These are phyloP conservation scores for Verasper variegatus DNA, from an alignment of 2,113 vertebrate species.

Conservation along the genomic window DNA sequence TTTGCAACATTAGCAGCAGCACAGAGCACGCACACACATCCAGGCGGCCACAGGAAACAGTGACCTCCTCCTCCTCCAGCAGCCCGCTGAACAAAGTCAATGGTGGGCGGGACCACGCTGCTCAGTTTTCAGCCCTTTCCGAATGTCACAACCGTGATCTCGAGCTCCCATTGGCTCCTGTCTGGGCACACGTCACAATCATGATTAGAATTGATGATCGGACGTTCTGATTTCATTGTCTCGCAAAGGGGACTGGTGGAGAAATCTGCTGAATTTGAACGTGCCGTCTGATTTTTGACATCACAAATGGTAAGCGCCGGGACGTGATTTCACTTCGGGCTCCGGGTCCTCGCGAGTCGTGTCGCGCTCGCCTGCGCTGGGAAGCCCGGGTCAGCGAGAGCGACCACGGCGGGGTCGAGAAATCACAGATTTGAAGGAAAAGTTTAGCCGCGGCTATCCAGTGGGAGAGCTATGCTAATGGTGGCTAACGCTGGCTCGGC, in stretches of 20 bases:
- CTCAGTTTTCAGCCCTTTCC: slow-evolving; percentile 73
- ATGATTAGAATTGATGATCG: slow-evolving; percentile 99
- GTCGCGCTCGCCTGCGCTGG: not conserved
- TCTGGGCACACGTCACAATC: slow-evolving; percentile 94
- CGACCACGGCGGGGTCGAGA: slow-evolving; percentile 44
- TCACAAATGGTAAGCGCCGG: slow-evolving; percentile 75
- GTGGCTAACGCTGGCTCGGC: slow-evolving; percentile 43
- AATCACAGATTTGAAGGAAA: slow-evolving; percentile 80
- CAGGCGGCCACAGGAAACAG: slow-evolving; percentile 11
- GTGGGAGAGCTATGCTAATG: slow-evolving; percentile 73
- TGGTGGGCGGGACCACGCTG: slow-evolving; percentile 77
- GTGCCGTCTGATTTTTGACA: slow-evolving; percentile 80
- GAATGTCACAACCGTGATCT: slow-evolving; percentile 85
- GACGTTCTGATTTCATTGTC: slow-evolving; percentile 99
- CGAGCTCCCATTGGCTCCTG: slow-evolving; percentile 88
- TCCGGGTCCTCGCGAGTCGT: not conserved
- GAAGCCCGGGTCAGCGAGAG: slow-evolving; percentile 32
- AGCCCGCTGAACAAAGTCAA: slow-evolving; percentile 77
- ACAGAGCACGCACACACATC: not conserved
- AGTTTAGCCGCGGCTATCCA: slow-evolving; percentile 78
- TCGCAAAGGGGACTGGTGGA: slow-evolving; percentile 88
- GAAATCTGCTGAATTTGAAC: slow-evolving; percentile 90
- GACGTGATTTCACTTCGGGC: slow-evolving; percentile 40
- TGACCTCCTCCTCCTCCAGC: slow-evolving; percentile 76
- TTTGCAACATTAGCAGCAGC: not conserved